phyloP scores from a whole-genome alignment of 2,797 vertebrate species.

The Manis pentadactyla region DNA sequence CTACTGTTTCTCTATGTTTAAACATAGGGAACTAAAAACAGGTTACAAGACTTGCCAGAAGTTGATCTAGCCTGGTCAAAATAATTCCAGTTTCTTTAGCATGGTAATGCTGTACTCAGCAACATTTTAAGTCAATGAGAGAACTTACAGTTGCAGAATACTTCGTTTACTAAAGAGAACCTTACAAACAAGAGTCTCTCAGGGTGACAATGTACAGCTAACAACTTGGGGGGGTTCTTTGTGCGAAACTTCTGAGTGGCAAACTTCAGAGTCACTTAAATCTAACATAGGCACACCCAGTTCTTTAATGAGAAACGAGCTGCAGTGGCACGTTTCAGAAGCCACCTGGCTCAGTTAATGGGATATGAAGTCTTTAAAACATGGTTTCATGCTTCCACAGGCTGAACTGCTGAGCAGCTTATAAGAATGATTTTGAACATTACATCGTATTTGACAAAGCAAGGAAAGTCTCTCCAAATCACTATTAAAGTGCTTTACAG shows the following conservation, averaged over 20 bases:
- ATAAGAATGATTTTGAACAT: constrained; percentile 23
- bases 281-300: constrained; percentile 30
- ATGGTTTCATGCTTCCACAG: background rate
- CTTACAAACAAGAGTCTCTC: constrained; percentile 15
- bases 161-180: constrained; percentile 15
- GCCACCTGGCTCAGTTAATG: background rate
- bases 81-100: background rate
- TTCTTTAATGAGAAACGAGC: constrained; percentile 15
- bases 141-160: background rate
- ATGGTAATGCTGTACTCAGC: background rate
- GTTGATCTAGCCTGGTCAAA: background rate
- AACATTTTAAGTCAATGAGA: background rate
- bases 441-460: constrained; percentile 41
- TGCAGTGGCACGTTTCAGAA: constrained; percentile 32
- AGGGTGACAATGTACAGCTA: background rate
- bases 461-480: constrained; percentile 31
- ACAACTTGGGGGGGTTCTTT: constrained; percentile 26
- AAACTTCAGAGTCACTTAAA: background rate
- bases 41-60: background rate
- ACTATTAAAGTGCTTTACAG: background rate
- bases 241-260: constrained; percentile 35
- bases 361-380: constrained; percentile 25
- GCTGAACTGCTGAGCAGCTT: background rate
- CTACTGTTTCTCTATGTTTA: background rate
- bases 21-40: constrained; percentile 36